Evolutionary conservation across 2,888 invertebrate species (phyloP), one percentile per base, ranked within the genome.

Genomic region (Hypena proboscidalis): DNA sequence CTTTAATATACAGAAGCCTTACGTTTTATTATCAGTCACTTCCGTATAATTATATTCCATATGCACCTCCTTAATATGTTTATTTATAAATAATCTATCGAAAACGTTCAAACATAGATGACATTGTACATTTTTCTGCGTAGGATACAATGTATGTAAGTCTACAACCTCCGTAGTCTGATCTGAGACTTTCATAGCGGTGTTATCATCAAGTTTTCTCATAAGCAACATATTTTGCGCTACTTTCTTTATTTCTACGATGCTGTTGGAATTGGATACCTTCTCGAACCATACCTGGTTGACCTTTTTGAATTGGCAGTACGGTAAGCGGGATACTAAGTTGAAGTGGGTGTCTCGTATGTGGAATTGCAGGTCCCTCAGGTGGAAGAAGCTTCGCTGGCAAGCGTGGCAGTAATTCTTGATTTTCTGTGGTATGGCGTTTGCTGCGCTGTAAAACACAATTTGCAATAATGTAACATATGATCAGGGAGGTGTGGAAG

Each of bases 251-350:
- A 86, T 81, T 57, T 85, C 72, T 0, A 83, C 62, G 0, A 83
- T 40, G 0, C 51, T 53, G 1, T 77, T 52, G 0, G 77, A 58
- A 31, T 85, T 81, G 0, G 58, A 27, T 0, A 84, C 85, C 4
- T 66, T 77, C 30, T 86, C 86, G 1, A 74, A 75, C 84, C 86
- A 86, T 0, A 78, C 72, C 36, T 84, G 72, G 42, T 85, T 80
- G 0, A 84, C 57, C 20, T 73, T 57, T 41, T 78, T 79, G 0
- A 52, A 20, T 1, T 74, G 58, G 0, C 59, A 69, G 6, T 61
- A 60, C 0, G 77, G 73, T 3, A 59, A 42, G 6, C 50, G 65
- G 0, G 73, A 53, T 5, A 52, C 40, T 0, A 81, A 39, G 33
- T 85, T 85, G 55, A 72, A 86, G 25, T 87, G 87, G 0, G 40